phyloP scores from a whole-genome alignment of 1,140 invertebrate genomes.

The Atta colombica region DNA sequence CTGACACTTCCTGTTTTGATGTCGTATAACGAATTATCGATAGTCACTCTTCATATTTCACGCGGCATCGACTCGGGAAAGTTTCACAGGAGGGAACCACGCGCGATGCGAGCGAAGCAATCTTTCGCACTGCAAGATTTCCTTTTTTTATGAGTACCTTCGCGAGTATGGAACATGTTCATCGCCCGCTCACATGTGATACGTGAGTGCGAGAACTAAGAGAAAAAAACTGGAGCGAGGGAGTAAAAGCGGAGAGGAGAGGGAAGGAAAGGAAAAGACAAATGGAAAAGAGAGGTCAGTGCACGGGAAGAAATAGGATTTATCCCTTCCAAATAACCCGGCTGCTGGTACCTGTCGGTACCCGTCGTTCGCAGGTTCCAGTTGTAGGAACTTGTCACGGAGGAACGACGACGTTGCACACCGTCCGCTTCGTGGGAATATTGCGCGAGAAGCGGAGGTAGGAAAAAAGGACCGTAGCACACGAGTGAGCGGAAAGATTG shows the following conservation, averaged over 20 bases:
- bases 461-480: slow-evolving; percentile 32
- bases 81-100: not conserved
- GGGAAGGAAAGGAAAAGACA: slow-evolving; percentile 2
- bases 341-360: slow-evolving; percentile 51
- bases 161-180: not conserved
- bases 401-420: slow-evolving; percentile 55
- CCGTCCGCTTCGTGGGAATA: slow-evolving; percentile 53
- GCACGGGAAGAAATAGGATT: slow-evolving; percentile 62
- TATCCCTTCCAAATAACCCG: slow-evolving; percentile 61
- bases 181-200: not conserved
- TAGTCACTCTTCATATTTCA: slow-evolving; percentile 9
- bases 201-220: not conserved
- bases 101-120: not conserved
- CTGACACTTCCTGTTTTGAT: slow-evolving; percentile 38
- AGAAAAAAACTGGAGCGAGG: not conserved
- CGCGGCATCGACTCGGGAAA: not conserved
- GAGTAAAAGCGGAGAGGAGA: not conserved
- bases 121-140: not conserved
- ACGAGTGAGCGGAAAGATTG: slow-evolving; percentile 42
- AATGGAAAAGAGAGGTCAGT: slow-evolving; percentile 56
- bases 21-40: slow-evolving; percentile 38
- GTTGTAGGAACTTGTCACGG: slow-evolving; percentile 61
- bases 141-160: not conserved
- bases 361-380: slow-evolving; percentile 61
- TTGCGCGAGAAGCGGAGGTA: slow-evolving; percentile 26